Percentiles rank a stretch among this genome's conserved stretches.
Evolutionary conservation across 2,797 vertebrate genomes (phyloP).

Genomic region (Poecilia picta): DNA sequence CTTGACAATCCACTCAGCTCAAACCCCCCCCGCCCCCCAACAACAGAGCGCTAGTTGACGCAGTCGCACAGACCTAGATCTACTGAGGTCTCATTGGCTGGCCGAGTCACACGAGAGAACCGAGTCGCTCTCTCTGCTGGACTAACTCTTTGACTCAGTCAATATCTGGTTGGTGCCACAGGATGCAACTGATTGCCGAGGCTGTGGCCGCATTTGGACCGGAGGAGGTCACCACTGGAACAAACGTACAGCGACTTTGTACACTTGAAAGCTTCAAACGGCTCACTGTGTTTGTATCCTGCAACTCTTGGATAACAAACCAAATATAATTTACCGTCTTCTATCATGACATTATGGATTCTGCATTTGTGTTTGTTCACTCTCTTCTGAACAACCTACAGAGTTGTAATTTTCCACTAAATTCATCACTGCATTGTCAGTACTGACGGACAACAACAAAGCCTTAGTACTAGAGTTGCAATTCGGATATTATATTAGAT

Average conservation of each 20-base stretch:
- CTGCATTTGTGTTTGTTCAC: conserved; percentile 27
- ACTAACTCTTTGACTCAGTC: conserved; percentile 74
- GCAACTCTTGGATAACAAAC: background rate
- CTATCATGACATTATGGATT: conserved; percentile 22
- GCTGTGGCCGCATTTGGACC: conserved; percentile 41
- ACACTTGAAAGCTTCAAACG: conserved; percentile 9
- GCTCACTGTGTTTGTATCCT: background rate
- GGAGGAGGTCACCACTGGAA: conserved; percentile 25
- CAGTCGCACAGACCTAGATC: conserved; percentile 75
- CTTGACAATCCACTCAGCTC: conserved; percentile 74
- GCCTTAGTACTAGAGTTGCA: conserved; percentile 32
- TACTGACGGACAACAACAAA: conserved; percentile 66
- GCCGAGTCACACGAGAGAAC: conserved; percentile 71
- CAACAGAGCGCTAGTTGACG: conserved; percentile 79
- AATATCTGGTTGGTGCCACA: conserved; percentile 71
- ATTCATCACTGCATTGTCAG: conserved; percentile 56
- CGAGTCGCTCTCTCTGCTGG: conserved; percentile 63
- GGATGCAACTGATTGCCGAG: conserved; percentile 62
- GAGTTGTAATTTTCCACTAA: conserved; percentile 50
- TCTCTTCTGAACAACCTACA: conserved; percentile 16
- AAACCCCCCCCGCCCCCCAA: conserved; percentile 75
- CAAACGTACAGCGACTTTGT: conserved; percentile 7
- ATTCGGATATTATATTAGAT: conserved; percentile 49
- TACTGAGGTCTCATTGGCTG: conserved; percentile 76
- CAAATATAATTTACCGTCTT: conserved; percentile 8